phyloP scores from a whole-genome alignment of 2,888 invertebrate genomes.

The Meiosimyza decipiens region DNA sequence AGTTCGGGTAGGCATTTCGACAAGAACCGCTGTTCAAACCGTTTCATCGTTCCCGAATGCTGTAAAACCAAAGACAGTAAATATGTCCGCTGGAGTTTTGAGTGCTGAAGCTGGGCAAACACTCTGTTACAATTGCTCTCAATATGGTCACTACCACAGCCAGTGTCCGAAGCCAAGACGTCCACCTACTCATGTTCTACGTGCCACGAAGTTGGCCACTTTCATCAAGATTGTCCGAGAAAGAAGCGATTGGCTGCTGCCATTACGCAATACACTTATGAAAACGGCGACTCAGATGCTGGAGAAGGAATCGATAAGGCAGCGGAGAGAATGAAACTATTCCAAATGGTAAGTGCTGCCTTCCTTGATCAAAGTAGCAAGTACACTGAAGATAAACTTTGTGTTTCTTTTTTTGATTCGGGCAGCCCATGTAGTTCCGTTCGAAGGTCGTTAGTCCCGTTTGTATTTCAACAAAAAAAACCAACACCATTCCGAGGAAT shows the following conservation, averaged over 20 bases:
- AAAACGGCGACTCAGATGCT: not conserved
- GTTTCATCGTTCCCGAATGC: too few species aligned
- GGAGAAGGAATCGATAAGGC: too few species aligned
- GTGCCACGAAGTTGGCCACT: constrained; percentile 30
- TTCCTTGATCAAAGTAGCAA: constrained; percentile 5
- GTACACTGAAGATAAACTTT: constrained; percentile 9
- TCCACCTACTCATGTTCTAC: constrained; percentile 33
- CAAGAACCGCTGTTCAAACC: constrained; percentile 14
- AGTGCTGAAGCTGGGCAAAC: not conserved
- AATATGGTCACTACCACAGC: constrained; percentile 35
- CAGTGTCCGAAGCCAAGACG: constrained; percentile 28
- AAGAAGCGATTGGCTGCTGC: constrained; percentile 23
- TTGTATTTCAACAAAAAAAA: too few species aligned
- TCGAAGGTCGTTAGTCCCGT: too few species aligned
- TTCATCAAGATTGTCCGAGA: constrained; percentile 29
- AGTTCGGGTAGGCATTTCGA: not conserved
- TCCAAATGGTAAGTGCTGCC: constrained; percentile 27
- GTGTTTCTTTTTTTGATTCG: constrained; percentile 29
- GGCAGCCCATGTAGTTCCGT: too few species aligned
- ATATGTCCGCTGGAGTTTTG: too few species aligned
- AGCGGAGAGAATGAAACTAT: not conserved
- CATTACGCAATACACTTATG: not conserved
- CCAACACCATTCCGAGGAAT: too few species aligned
- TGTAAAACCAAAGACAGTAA: too few species aligned
- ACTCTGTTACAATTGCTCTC: constrained; percentile 32